These are phyloP conservation scores for Bos indicus DNA, from an alignment of 2,113 vertebrate species.

Conservation along the genomic window DNA sequence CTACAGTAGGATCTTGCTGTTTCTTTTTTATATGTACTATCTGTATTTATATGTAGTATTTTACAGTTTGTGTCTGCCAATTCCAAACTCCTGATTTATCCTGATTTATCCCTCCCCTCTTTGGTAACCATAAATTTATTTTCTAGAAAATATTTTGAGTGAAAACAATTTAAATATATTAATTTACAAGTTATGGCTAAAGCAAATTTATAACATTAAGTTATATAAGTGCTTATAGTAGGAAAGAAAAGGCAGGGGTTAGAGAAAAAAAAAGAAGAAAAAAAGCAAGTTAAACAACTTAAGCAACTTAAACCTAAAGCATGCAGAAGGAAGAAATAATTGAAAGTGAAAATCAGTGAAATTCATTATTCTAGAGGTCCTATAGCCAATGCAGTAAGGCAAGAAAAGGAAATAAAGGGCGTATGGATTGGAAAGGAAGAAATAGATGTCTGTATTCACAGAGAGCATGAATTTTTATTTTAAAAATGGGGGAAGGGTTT, in stretches of 20 bases:
- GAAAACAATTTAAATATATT: background rate
- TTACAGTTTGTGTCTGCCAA: background rate
- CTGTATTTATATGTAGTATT: background rate
- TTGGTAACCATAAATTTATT: background rate
- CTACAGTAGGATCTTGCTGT: background rate
- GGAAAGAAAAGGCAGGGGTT: background rate
- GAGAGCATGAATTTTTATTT: background rate
- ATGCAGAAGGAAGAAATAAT: background rate
- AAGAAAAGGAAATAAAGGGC: background rate
- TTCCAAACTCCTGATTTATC: background rate
- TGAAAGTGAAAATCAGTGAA: background rate
- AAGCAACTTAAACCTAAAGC: background rate
- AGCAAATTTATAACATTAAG: background rate
- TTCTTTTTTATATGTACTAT: background rate
- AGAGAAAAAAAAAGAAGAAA: background rate
- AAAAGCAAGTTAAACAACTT: background rate
- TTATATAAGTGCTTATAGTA: background rate
- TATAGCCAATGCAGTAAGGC: background rate
- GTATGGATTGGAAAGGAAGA: background rate
- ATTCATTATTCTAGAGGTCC: background rate
- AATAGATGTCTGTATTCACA: background rate
- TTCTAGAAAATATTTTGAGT: background rate
- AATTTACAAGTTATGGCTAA: background rate
- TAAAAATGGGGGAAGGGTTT: background rate
- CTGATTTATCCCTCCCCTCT: background rate